Base-by-base conservation (phyloP, 1,140 invertebrate genomes). In the Alviniconcha marisindica region DNA sequence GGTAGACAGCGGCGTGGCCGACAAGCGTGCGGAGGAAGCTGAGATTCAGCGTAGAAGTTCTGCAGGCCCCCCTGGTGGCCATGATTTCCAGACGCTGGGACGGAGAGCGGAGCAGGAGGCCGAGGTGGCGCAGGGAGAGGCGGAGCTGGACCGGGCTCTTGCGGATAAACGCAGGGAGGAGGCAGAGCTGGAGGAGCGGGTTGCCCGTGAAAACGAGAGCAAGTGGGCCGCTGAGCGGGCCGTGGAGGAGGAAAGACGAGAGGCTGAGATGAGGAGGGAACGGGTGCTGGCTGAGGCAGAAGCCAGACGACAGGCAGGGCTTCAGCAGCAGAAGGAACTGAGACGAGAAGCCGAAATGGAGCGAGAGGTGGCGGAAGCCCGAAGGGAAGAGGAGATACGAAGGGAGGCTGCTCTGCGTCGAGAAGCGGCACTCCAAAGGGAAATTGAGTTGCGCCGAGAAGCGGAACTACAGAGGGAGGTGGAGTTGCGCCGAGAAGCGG, bases 121-220 rank as follows among this genome's bases (percentile, higher is more conserved):
- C 36, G 38, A 78, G 21, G 69, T 60, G 2, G 36, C 56, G 1
- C 74, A 83, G 40, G 80, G 63, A n/a, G 36, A 48, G 48, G 28
- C 12, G 54, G 42, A 54, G 33, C 12, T 82, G 42, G 69, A 54
- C 21, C 36, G 74, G 42, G 73, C 42, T 4, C 7, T 44, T 12
- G 69, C 66, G 4, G 44, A 76, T 42, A 76, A 76, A 24, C 73
- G 73, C 7, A 5, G 73, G 14, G 73, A 76, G n/a, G 73, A 76
- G 24, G 40, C 42, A 18, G 73, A 76, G 73, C 73, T 76, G 3
- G 73, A 51, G 36, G 10, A 31, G n/a, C 42, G 73, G 73, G 28
- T 76, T 10, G 44, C 42, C 42, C 33, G 42, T 10, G 73, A 76
- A 33, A 76, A 42, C n/a, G 73, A 74, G 71, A 12, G 2, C 38